Conservation (phyloP, 2,797 vertebrate species). For the Emys orbicularis region DNA sequence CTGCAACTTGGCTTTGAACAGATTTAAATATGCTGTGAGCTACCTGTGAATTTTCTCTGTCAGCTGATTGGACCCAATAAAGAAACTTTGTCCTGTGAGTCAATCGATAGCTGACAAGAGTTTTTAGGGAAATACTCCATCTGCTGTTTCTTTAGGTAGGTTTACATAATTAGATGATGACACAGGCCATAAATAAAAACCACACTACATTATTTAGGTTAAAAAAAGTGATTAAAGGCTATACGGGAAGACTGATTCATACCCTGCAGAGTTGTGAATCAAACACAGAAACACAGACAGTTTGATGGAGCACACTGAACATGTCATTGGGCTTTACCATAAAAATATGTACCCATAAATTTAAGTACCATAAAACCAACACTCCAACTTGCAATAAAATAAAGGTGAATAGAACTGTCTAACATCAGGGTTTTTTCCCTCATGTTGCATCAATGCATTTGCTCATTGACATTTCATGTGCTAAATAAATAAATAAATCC, state of each 20-base stretch:
- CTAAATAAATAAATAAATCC: constrained; percentile 43
- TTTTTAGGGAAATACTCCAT: constrained; percentile 38
- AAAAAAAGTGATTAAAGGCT: constrained; percentile 56
- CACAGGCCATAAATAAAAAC: constrained; percentile 47
- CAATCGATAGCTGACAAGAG: background rate
- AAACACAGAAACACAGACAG: constrained; percentile 49
- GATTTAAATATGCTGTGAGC: background rate
- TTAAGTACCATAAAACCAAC: constrained; percentile 52
- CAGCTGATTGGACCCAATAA: background rate
- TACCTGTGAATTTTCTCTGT: background rate
- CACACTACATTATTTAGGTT: constrained; percentile 42
- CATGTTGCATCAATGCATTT: background rate
- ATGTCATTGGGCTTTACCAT: constrained; percentile 55
- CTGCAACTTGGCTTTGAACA: background rate
- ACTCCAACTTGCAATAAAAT: constrained; percentile 46
- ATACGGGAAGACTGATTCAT: constrained; percentile 43
- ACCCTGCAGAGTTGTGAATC: constrained; percentile 52
- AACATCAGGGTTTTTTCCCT: background rate
- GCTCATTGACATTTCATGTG: constrained; percentile 55
- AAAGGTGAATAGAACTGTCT: constrained; percentile 49
- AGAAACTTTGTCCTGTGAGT: background rate
- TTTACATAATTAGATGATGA: constrained; percentile 41
- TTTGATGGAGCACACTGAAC: constrained; percentile 44
- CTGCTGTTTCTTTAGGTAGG: constrained; percentile 13
- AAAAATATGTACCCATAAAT: constrained; percentile 69